Evolutionary conservation across 2,113 vertebrate genomes (phyloP).

Genomic region (Alligator mississippiensis): DNA sequence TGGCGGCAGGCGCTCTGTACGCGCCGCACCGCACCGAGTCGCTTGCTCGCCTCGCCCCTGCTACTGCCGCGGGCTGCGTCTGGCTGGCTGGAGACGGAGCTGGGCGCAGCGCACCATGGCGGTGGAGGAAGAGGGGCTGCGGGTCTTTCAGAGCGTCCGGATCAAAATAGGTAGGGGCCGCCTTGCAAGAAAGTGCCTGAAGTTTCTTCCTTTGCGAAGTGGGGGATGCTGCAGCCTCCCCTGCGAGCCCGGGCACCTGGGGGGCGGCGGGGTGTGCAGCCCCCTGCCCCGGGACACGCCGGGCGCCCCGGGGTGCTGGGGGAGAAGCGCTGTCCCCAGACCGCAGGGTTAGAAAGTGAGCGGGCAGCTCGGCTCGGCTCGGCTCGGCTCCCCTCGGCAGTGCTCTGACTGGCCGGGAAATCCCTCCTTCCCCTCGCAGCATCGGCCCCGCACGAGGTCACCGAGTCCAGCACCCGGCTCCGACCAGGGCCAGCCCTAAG

Average conservation of each 20-base stretch:
- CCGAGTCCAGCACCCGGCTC: too few relatives aligned
- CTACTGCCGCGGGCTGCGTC: not conserved
- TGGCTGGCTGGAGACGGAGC: not conserved
- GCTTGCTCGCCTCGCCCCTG: not conserved
- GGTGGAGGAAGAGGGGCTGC: conserved; percentile 95
- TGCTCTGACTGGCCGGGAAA: conserved; percentile 47
- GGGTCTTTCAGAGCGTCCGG: conserved; percentile 96
- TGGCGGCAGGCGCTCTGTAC: not conserved
- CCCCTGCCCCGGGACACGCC: not conserved
- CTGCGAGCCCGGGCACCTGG: not conserved
- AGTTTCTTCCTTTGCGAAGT: not conserved
- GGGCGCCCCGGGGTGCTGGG: not conserved
- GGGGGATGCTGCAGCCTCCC: too few relatives aligned
- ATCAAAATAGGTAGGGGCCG: conserved; percentile 92
- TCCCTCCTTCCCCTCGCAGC: conserved; percentile 20
- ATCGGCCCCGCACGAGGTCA: not conserved
- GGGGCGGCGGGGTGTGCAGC: not conserved
- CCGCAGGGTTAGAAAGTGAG: conserved; percentile 69
- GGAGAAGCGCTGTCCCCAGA: not conserved
- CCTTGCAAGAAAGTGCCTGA: not conserved
- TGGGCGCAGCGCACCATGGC: conserved; percentile 83
- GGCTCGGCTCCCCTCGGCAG: conserved; percentile 50
- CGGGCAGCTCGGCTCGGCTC: not conserved
- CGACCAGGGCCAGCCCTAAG: too few relatives aligned
- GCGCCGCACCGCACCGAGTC: not conserved